Percentiles rank a stretch among this genome's conserved stretches.
These are phyloP conservation scores for Bombycilla garrulus DNA, from an alignment of 2,113 vertebrate genomes.

Conservation along the genomic window DNA sequence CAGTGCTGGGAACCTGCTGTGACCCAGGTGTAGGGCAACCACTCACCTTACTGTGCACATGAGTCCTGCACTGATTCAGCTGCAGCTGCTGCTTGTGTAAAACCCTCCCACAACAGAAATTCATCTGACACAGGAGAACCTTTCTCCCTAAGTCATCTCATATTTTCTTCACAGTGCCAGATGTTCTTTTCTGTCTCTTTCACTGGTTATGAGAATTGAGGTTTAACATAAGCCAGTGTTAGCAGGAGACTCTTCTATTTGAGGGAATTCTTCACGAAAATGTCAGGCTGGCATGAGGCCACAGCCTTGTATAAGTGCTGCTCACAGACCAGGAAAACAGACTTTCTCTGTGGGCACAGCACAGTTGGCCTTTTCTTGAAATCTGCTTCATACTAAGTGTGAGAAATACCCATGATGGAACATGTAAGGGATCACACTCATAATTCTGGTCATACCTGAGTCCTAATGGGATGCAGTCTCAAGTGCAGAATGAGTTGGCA, in stretches of 20 bases:
- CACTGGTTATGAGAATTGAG: neutral
- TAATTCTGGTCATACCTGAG: neutral
- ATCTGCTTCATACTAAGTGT: neutral
- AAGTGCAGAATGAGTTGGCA: neutral
- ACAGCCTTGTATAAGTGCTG: neutral
- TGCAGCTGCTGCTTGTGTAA: neutral
- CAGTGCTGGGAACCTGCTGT: neutral
- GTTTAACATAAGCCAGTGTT: neutral
- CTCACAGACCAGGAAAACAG: neutral
- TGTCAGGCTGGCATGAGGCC: neutral
- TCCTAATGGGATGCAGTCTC: neutral
- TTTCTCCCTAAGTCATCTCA: neutral
- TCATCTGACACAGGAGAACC: neutral
- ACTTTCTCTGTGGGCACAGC: neutral
- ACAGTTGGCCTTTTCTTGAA: neutral
- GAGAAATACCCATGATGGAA: neutral
- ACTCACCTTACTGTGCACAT: neutral
- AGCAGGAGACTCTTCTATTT: neutral
- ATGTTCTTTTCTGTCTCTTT: neutral
- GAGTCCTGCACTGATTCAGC: neutral
- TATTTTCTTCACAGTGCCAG: neutral
- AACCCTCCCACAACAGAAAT: neutral
- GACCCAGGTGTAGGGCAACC: neutral
- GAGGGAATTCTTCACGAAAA: neutral
- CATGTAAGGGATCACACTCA: neutral